Percentiles rank a stretch among this genome's conserved stretches.
Conservation (phyloP, 2,113 vertebrate species). For the Pollimyrus isidori region DNA sequence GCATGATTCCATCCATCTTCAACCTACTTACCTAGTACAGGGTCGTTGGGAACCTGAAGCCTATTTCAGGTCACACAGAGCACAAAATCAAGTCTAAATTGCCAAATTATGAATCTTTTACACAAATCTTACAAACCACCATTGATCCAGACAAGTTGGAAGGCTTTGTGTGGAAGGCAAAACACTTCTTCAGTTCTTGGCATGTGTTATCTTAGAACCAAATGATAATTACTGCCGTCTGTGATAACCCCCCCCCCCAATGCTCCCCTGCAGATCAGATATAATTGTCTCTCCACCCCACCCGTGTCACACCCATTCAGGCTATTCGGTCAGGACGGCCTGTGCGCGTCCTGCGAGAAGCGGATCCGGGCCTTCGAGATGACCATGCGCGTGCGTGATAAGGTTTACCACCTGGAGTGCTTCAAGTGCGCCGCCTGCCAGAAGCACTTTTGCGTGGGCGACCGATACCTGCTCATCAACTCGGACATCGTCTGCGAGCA, state of each 20-base stretch:
- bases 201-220: neutral
- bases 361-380: slow-evolving; percentile 96
- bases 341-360: slow-evolving; percentile 94
- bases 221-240: neutral
- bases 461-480: slow-evolving; percentile 98
- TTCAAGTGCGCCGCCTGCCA: slow-evolving; percentile 98
- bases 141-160: neutral
- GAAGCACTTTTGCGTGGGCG: slow-evolving; percentile 97
- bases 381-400: slow-evolving; percentile 97
- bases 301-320: slow-evolving; percentile 43
- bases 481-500: slow-evolving; percentile 98
- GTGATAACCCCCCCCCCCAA: neutral
- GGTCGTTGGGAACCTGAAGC: neutral
- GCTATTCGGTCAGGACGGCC: slow-evolving; percentile 94
- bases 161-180: neutral
- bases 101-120: neutral
- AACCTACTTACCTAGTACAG: neutral
- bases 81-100: neutral
- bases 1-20: neutral
- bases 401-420: slow-evolving; percentile 97
- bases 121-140: neutral
- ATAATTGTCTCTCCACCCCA: neutral
- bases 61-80: neutral
- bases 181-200: neutral
- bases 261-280: neutral